Base-by-base conservation (phyloP, 2,888 invertebrate genomes). In the Lysandra coridon region DNA sequence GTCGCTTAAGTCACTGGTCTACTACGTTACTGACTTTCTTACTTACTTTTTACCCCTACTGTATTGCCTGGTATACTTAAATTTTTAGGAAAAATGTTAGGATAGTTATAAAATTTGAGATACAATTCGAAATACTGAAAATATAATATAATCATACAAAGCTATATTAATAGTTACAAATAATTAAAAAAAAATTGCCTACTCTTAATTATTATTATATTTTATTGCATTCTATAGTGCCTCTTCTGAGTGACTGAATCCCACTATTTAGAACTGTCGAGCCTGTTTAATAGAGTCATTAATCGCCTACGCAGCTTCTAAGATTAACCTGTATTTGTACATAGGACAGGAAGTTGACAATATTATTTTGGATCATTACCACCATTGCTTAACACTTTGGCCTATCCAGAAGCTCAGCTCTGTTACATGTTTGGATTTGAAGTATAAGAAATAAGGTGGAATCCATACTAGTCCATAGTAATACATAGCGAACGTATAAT, bases 1-100 rank as follows among this genome's bases (percentile, higher is more conserved):
- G 85, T 83, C 84, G 83, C 83, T 81, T 83, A 84, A 83, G 83
- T 57, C 57, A 57, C 57, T 57, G 4, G 4, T 81, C 83, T 85
- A 37, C 14, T 14, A 37, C 69, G 23, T 64, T 69, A 33, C 69
- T 14, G 14, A 37, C 14, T 30, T 14, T 37, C 49, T 69, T 69
- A 33, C 69, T 64, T 30, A 69, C 12, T 69, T 69, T 69, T 69
- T 14, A 69, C 14, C 33, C 69, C 30, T 3, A 64, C 60, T 7
- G 44, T 44, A 7, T 44, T 44, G 44, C 44, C 44, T 6, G 37
- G 40, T 40, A 40, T 44, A 44, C 44, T 44, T 44, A 7, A 44
- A 10, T 44, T 44, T 44, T 44, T 44, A 7, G 10, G 10, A 44
- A 44, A 44, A 44, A 44, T 44, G 7, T 44, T 44, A 44, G 44